A percentile compares a stretch with the other conserved stretches of the same genome.
These are phyloP conservation scores for Anthrax anthrax DNA, from an alignment of 2,888 invertebrate genomes.

Conservation along the genomic window DNA sequence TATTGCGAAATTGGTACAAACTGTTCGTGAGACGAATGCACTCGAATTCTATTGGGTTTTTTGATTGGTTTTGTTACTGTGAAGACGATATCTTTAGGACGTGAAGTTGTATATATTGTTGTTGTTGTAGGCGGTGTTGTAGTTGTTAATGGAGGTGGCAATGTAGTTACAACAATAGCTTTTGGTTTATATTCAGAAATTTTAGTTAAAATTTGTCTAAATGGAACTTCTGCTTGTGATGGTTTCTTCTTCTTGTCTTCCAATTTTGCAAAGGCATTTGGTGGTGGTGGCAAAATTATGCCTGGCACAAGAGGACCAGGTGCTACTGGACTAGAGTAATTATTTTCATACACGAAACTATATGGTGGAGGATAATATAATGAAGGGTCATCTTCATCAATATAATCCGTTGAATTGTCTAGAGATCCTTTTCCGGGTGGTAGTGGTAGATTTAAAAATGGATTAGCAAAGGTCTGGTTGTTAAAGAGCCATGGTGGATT, in stretches of 20 bases:
- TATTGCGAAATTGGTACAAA: background rate
- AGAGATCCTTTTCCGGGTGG: constrained; percentile 28
- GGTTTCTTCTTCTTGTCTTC: constrained; percentile 33
- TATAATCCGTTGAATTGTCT: constrained; percentile 59
- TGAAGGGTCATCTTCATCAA: constrained; percentile 83
- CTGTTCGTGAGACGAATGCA: background rate
- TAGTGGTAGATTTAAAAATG: constrained; percentile 17
- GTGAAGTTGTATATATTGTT: constrained; percentile 34
- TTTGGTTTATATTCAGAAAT: constrained; percentile 22
- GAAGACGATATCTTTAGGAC: constrained; percentile 15
- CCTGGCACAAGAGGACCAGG: constrained; percentile 80
- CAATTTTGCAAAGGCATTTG: constrained; percentile 66
- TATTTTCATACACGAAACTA: constrained; percentile 68
- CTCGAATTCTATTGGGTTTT: background rate
- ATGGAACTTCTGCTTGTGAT: constrained; percentile 15
- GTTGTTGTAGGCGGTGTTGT: constrained; percentile 24
- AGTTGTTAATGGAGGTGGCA: constrained; percentile 30
- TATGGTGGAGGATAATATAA: constrained; percentile 85
- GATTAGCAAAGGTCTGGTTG: constrained; percentile 24
- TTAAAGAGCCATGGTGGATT: constrained; percentile 42
- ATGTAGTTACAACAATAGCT: constrained; percentile 16
- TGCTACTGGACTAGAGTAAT: constrained; percentile 59
- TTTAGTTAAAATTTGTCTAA: constrained; percentile 22
- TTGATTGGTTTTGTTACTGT: constrained; percentile 2
- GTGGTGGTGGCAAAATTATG: constrained; percentile 75